Conservation (phyloP, 1,140 invertebrate species). For the Heliconius hewitsoni region DNA sequence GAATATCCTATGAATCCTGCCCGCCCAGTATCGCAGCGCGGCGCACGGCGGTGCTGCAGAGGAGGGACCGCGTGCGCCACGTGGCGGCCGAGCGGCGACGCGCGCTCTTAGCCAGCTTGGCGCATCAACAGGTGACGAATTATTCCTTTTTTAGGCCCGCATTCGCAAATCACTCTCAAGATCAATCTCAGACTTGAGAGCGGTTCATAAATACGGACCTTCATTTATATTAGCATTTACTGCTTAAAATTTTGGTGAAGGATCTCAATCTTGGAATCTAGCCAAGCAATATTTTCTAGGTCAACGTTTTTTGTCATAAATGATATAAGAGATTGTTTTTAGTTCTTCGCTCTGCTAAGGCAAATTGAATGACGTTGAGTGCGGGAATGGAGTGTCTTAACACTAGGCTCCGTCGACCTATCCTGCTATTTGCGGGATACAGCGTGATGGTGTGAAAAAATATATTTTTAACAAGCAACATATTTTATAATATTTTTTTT, state of each 20-base stretch:
- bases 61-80: slow-evolving; percentile 88
- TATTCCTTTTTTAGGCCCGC: slow-evolving; percentile 76
- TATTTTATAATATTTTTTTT: neutral
- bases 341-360: neutral
- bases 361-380: neutral
- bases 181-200: no score
- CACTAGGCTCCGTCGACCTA: neutral
- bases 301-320: no score
- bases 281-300: no score
- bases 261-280: no score
- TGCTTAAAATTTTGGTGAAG: no score
- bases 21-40: slow-evolving; percentile 86
- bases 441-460: neutral
- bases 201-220: no score
- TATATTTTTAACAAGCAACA: neutral
- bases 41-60: slow-evolving; percentile 87
- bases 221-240: no score
- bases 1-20: no score
- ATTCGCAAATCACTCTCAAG: no score
- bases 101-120: slow-evolving; percentile 87
- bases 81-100: slow-evolving; percentile 87
- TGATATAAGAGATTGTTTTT: neutral
- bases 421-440: neutral
- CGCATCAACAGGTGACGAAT: slow-evolving; percentile 66
- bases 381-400: no score